Conservation (phyloP, 2,113 vertebrate species). For the Halichoeres trimaculatus region DNA sequence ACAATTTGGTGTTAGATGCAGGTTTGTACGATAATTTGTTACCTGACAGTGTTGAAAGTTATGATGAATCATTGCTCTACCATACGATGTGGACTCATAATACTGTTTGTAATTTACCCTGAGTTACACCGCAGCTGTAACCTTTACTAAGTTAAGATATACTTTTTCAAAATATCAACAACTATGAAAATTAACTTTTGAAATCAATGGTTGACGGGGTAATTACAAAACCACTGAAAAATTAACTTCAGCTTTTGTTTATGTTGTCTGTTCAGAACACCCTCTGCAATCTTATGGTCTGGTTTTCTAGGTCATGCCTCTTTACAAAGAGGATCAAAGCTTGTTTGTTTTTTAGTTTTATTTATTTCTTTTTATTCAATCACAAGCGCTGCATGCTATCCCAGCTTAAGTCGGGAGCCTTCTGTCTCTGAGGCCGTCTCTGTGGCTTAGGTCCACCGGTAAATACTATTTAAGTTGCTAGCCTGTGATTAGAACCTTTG, state of each 20-base stretch:
- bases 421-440: conserved; percentile 57
- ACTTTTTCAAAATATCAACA: too few relatives aligned
- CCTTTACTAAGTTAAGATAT: too few relatives aligned
- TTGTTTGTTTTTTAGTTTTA: conserved; percentile 44
- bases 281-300: conserved; percentile 16
- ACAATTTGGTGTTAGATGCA: too few relatives aligned
- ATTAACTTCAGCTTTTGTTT: background rate
- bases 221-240: background rate
- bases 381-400: conserved; percentile 36
- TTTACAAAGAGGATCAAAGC: conserved; percentile 60
- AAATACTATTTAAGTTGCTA: conserved; percentile 71
- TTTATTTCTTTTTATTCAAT: conserved; percentile 63
- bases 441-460: conserved; percentile 59
- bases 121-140: too few relatives aligned
- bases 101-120: too few relatives aligned
- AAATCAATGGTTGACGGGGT: background rate
- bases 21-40: too few relatives aligned
- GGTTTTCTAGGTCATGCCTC: conserved; percentile 56
- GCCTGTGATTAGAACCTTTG: conserved; percentile 76
- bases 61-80: too few relatives aligned
- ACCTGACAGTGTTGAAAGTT: too few relatives aligned
- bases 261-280: background rate
- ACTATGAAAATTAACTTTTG: background rate
- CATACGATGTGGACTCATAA: too few relatives aligned
- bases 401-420: conserved; percentile 43